These are phyloP conservation scores for Drosophila burlai DNA, from an alignment of 1,140 invertebrate genomes.

Conservation along the genomic window DNA sequence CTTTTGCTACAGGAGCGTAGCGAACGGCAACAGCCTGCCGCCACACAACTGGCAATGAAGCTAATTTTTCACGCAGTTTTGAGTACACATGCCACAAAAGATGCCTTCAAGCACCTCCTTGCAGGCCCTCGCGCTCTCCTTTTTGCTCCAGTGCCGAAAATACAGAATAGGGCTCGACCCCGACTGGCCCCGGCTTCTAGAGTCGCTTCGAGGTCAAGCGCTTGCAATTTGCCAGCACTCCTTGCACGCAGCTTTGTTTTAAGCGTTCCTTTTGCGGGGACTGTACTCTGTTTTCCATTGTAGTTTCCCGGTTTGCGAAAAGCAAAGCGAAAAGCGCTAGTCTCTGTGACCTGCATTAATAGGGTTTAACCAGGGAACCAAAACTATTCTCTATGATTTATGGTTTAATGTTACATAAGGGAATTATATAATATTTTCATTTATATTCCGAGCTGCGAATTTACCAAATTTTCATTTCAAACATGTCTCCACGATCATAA, in stretches of 20 bases:
- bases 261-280: slow-evolving; percentile 10
- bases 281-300: slow-evolving; percentile 36
- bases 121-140: not conserved
- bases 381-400: not conserved
- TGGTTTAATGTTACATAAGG: no score
- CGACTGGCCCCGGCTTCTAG: slow-evolving; percentile 31
- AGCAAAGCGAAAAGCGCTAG: not conserved
- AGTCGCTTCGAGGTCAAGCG: slow-evolving; percentile 52
- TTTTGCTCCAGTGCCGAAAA: slow-evolving; percentile 18
- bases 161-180: slow-evolving; percentile 21
- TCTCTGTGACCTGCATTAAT: not conserved
- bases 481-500: not conserved
- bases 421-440: not conserved
- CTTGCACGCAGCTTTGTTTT: slow-evolving; percentile 32
- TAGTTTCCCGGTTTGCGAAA: not conserved
- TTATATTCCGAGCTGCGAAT: not conserved
- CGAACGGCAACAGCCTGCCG: slow-evolving; percentile 27
- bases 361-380: not conserved
- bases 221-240: slow-evolving; percentile 43
- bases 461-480: not conserved
- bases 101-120: slow-evolving; percentile 49
- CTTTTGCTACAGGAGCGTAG: slow-evolving; percentile 25
- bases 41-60: slow-evolving; percentile 55
- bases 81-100: slow-evolving; percentile 63
- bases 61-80: slow-evolving; percentile 78